Evolutionary conservation across 2,888 invertebrate species (phyloP), one percentile per base, ranked within the genome.

Genomic region (Sinohyriopsis cumingii): DNA sequence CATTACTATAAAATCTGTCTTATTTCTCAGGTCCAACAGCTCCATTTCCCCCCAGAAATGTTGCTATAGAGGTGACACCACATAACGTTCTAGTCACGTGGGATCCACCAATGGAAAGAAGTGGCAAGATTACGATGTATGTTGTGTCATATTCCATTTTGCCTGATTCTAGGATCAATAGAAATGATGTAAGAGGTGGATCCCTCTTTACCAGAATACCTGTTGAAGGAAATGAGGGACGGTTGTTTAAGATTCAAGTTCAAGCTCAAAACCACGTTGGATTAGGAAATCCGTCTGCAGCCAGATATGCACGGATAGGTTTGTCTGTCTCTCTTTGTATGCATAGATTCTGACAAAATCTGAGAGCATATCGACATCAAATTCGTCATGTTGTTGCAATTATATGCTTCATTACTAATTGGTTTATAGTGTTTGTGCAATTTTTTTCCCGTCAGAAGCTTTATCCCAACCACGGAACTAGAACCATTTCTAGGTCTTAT

Each of bases 51-150:
- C 75, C 75, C 0, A 62, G 28, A 22, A 54, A 75, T 53, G 55
- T 75, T 20, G 62, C 63, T 12, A 54, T 69, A 25, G 57, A 69
- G 9, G 69, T 72, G 33, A 72, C 69, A 63, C 59, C 33, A 33
- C 55, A 28, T 45, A 65, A 75, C 59, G 72, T 75, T 53, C 71
- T 63, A 22, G 71, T 73, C 22, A 63, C 65, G 55, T 75, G 75
- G 75, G 65, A 70, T 33, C 67, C 72, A 20, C 72, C 75, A 22
- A 63, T 55, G 59, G 72, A 65, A 65, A 59, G 68, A 18, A 65
- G 59, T 70, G 75, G 69, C 67, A 55, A 55, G 12, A 69, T 75
- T 45, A 67, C 65, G 33, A 69, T 59, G 25, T 72, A 75, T 62
- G 59, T 75, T 45, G 68, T 72, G 5, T 69, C 61, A 22, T 75